Percentiles rank a stretch among this genome's conserved stretches.
Conservation (phyloP, 1,140 invertebrate species). For the Halyomorpha halys region DNA sequence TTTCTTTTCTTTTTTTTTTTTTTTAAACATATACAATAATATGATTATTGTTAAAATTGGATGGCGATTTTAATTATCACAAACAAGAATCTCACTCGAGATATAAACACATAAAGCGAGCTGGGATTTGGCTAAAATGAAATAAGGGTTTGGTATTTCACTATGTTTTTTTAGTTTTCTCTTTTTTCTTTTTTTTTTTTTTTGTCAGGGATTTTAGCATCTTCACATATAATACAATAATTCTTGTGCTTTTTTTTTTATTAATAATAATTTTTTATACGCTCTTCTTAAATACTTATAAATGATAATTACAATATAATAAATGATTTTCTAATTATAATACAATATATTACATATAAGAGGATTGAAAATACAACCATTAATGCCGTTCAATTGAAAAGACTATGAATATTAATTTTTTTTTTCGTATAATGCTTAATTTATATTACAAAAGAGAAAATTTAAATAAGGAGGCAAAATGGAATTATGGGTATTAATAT, state of each 20-base stretch:
- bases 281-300: background rate
- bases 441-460: too few species aligned
- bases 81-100: constrained; percentile 4
- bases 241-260: constrained; percentile 7
- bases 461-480: too few species aligned
- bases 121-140: constrained; percentile 1
- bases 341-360: constrained; percentile 9
- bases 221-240: constrained; percentile 6
- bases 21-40: background rate
- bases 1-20: background rate
- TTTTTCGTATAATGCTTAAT: too few species aligned
- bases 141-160: background rate
- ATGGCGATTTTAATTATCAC: constrained; percentile 13
- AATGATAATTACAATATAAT: constrained; percentile 4
- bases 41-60: background rate
- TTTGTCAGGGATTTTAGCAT: background rate
- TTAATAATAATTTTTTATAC: background rate
- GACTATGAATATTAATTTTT: too few species aligned
- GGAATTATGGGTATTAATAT: too few species aligned
- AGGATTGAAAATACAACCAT: constrained; percentile 3
- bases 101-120: constrained; percentile 10
- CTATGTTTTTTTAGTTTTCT: background rate
- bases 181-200: too few species aligned
- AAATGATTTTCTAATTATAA: constrained; percentile 4
- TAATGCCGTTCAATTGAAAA: background rate